Conservation (phyloP, 2,113 vertebrate species). For the Anthoscopus minutus region DNA sequence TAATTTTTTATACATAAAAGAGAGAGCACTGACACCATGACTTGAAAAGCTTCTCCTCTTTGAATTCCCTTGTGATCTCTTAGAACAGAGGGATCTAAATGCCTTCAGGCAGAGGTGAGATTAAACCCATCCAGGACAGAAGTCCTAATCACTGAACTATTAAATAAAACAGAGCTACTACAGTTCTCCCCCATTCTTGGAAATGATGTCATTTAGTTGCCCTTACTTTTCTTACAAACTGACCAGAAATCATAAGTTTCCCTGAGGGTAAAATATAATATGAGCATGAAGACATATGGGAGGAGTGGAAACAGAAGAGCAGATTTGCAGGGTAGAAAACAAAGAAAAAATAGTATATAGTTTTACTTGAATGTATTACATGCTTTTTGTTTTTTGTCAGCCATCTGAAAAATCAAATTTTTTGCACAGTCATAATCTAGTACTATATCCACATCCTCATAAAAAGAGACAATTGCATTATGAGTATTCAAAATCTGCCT, state of each 20-base stretch:
- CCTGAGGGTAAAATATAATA: not conserved
- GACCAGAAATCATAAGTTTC: not conserved
- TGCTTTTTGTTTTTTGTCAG: accelerated
- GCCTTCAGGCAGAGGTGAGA: not conserved
- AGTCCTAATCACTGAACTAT: not conserved
- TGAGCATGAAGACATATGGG: not conserved
- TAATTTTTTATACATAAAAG: not conserved
- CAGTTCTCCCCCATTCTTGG: not conserved
- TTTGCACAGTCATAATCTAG: not conserved
- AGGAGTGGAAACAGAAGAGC: not conserved
- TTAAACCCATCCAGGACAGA: not conserved
- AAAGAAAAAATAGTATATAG: not conserved
- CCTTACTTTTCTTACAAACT: not conserved
- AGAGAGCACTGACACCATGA: not conserved
- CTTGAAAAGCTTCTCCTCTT: not conserved
- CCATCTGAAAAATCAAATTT: not conserved
- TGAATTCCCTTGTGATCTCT: not conserved
- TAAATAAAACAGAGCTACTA: not conserved
- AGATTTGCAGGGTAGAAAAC: not conserved
- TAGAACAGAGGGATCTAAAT: not conserved
- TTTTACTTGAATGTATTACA: not conserved
- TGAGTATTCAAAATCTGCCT: not conserved
- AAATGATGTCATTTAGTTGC: not conserved
- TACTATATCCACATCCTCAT: not conserved
- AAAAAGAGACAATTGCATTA: not conserved